phyloP scores from a whole-genome alignment of 2,888 invertebrate genomes.

The Dasypogon diadema region DNA sequence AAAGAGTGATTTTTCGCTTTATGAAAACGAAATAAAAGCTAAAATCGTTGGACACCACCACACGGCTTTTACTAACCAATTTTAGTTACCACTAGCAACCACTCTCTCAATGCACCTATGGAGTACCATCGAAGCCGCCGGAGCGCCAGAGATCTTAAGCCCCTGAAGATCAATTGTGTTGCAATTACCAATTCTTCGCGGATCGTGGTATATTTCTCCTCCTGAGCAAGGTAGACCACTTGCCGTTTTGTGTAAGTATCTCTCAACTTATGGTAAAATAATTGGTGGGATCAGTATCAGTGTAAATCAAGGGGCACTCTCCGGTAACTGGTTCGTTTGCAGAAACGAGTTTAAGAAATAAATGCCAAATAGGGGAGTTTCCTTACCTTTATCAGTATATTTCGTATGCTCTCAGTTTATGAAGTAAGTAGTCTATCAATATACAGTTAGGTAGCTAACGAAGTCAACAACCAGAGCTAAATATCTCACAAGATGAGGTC shows the following conservation, averaged over 20 bases:
- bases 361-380: neutral
- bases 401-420: constrained; percentile 17
- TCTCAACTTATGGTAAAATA: neutral
- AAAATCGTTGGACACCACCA: constrained; percentile 25
- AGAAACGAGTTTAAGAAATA: constrained; percentile 19
- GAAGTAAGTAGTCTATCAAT: neutral
- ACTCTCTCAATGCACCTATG: constrained; percentile 40
- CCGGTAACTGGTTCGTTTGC: neutral
- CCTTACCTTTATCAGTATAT: neutral
- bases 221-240: constrained; percentile 14
- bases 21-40: constrained; percentile 44
- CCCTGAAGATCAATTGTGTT: constrained; percentile 42
- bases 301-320: constrained; percentile 9
- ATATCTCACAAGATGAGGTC: constrained; percentile 53
- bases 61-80: constrained; percentile 26
- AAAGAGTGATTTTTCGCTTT: constrained; percentile 25
- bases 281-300: constrained; percentile 19
- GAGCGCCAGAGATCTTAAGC: constrained; percentile 27
- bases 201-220: constrained; percentile 8
- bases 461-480: constrained; percentile 42
- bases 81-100: constrained; percentile 18
- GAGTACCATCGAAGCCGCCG: neutral
- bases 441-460: neutral
- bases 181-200: constrained; percentile 31
- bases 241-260: neutral